phyloP scores from a whole-genome alignment of 2,797 vertebrate genomes.

The Sebastes hopkinsi region DNA sequence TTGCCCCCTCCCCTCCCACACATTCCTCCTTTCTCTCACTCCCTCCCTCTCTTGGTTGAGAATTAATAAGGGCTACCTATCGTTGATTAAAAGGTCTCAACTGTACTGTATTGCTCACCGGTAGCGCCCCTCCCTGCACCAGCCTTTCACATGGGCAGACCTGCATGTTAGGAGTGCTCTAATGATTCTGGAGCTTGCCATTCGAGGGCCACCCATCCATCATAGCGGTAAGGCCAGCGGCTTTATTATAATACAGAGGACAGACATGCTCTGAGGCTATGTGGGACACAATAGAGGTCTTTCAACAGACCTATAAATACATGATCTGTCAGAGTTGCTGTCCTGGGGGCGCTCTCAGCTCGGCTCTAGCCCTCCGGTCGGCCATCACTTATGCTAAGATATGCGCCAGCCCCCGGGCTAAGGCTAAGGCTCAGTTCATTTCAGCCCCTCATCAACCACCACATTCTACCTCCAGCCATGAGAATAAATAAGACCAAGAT shows the following conservation, averaged over 20 bases:
- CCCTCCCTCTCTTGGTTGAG: constrained; percentile 32
- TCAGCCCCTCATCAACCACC: constrained; percentile 85
- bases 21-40: constrained; percentile 9
- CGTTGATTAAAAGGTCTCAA: constrained; percentile 78
- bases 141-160: constrained; percentile 71
- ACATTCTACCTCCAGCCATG: constrained; percentile 79
- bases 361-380: constrained; percentile 79
- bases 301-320: constrained; percentile 89
- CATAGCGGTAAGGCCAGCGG: constrained; percentile 80
- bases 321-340: constrained; percentile 85
- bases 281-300: constrained; percentile 88
- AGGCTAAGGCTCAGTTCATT: constrained; percentile 86
- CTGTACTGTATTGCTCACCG: constrained; percentile 66
- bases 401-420: constrained; percentile 79
- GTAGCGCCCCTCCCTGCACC: constrained; percentile 49
- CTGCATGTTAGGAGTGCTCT: constrained; percentile 78
- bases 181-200: constrained; percentile 83
- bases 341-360: constrained; percentile 81
- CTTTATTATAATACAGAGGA: constrained; percentile 87
- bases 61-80: constrained; percentile 73
- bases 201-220: constrained; percentile 84
- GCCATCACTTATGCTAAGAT: constrained; percentile 88
- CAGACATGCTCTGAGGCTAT: constrained; percentile 85
- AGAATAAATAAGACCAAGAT: constrained; percentile 84
- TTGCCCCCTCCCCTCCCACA: constrained; percentile 18